These are phyloP conservation scores for Microchirus variegatus DNA, from an alignment of 2,797 vertebrate genomes.

Conservation along the genomic window DNA sequence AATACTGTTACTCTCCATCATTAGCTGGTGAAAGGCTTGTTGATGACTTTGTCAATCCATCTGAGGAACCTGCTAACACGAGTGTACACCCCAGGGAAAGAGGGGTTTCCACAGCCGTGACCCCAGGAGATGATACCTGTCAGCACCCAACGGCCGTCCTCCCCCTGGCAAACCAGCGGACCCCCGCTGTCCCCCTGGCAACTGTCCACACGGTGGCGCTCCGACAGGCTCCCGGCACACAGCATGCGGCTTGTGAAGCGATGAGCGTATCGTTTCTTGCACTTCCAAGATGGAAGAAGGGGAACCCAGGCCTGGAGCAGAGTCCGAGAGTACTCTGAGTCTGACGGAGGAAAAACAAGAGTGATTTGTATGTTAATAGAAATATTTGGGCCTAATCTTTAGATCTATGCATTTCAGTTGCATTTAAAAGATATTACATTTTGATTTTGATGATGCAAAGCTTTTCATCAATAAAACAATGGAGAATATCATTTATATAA, in stretches of 20 bases:
- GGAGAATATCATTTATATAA: too few relatives aligned
- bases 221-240: constrained; percentile 87
- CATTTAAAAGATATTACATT: too few relatives aligned
- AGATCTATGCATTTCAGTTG: too few relatives aligned
- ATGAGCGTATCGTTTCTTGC: constrained; percentile 80
- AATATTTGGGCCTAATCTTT: too few relatives aligned
- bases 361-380: too few relatives aligned
- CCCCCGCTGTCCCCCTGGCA: constrained; percentile 91
- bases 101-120: constrained; percentile 87
- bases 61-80: constrained; percentile 86
- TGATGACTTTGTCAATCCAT: constrained; percentile 87
- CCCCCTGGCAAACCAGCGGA: constrained; percentile 85
- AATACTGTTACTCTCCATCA: not conserved
- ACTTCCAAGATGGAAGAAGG: constrained; percentile 83
- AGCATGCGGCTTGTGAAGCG: constrained; percentile 90
- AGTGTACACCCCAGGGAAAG: constrained; percentile 88
- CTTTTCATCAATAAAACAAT: too few relatives aligned
- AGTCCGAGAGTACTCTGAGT: constrained; percentile 87
- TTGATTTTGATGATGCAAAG: too few relatives aligned
- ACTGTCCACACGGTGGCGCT: constrained; percentile 86
- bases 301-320: constrained; percentile 87
- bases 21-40: constrained; percentile 57
- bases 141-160: constrained; percentile 85
- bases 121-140: constrained; percentile 91
- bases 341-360: constrained; percentile 57